Evolutionary conservation across 2,113 vertebrate genomes (phyloP).

Genomic region (Rhinoptilus africanus): DNA sequence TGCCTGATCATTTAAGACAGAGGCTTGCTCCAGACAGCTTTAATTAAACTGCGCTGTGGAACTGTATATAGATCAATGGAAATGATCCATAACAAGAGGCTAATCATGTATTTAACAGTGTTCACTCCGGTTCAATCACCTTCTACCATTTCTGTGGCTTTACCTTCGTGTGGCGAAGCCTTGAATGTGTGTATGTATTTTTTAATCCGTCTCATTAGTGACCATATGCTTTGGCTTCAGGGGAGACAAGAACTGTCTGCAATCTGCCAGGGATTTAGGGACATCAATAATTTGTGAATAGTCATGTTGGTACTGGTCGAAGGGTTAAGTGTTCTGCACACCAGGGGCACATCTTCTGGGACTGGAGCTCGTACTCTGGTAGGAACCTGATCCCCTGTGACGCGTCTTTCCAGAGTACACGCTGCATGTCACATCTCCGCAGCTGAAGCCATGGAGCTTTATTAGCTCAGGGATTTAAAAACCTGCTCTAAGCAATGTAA

Average conservation of each 20-base stretch:
- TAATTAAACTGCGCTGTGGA: conserved; percentile 79
- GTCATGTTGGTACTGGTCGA: conserved; percentile 79
- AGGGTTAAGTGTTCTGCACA: conserved; percentile 86
- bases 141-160: conserved; percentile 71
- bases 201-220: conserved; percentile 80
- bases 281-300: conserved; percentile 89
- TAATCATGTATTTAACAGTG: conserved; percentile 78
- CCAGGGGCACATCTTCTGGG: conserved; percentile 77
- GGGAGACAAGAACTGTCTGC: conserved; percentile 74
- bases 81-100: conserved; percentile 80
- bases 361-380: conserved; percentile 72
- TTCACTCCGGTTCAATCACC: conserved; percentile 75
- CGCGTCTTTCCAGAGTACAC: conserved; percentile 57
- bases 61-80: conserved; percentile 81
- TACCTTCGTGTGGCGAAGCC: conserved; percentile 66
- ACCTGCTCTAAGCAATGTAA: conserved; percentile 59
- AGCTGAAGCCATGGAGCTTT: conserved; percentile 65
- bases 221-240: conserved; percentile 83
- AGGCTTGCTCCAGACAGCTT: conserved; percentile 78
- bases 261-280: conserved; percentile 84
- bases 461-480: conserved; percentile 75
- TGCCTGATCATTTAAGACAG: conserved; percentile 69
- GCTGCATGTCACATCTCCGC: conserved; percentile 67
- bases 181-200: conserved; percentile 66
- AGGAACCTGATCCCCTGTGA: conserved; percentile 74